Percentiles rank a stretch among this genome's conserved stretches.
These are phyloP conservation scores for Neuroscelio doddi DNA, from an alignment of 2,888 invertebrate genomes.

Conservation along the genomic window DNA sequence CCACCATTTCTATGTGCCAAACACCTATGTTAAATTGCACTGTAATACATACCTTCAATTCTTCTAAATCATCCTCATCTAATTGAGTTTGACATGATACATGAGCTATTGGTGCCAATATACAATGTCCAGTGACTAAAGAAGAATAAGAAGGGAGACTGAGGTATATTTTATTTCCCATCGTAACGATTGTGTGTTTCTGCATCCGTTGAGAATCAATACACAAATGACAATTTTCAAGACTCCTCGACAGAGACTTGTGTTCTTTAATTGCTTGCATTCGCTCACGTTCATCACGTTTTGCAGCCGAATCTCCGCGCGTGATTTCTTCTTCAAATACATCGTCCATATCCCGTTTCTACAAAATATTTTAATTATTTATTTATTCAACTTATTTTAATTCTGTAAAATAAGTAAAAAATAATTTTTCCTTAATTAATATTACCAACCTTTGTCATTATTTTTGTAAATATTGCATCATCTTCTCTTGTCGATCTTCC, in stretches of 20 bases:
- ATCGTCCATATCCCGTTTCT: constrained; percentile 82
- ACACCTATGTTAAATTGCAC: neutral
- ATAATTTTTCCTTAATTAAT: no score
- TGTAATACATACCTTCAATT: constrained; percentile 78
- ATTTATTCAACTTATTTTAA: neutral
- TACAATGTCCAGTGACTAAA: constrained; percentile 87
- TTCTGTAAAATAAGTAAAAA: constrained; percentile 16
- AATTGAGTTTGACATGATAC: constrained; percentile 84
- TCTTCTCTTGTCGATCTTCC: constrained; percentile 85
- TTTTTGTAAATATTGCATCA: constrained; percentile 84
- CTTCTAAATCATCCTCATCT: constrained; percentile 96
- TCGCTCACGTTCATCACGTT: constrained; percentile 77
- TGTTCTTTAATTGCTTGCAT: constrained; percentile 84
- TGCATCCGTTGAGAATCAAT: constrained; percentile 85
- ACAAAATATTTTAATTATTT: constrained; percentile 13
- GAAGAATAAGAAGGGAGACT: constrained; percentile 87
- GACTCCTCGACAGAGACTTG: constrained; percentile 77
- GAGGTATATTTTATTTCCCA: constrained; percentile 88
- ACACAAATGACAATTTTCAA: constrained; percentile 89
- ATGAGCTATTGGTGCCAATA: constrained; percentile 90
- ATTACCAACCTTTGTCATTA: constrained; percentile 76
- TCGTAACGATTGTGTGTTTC: constrained; percentile 88
- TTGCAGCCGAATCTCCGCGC: constrained; percentile 76
- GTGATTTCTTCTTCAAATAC: constrained; percentile 87
- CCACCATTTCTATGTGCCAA: neutral